Percentiles rank a stretch among this genome's conserved stretches.
phyloP scores from a whole-genome alignment of 2,113 vertebrate genomes.

The Bolborhynchus lineola region DNA sequence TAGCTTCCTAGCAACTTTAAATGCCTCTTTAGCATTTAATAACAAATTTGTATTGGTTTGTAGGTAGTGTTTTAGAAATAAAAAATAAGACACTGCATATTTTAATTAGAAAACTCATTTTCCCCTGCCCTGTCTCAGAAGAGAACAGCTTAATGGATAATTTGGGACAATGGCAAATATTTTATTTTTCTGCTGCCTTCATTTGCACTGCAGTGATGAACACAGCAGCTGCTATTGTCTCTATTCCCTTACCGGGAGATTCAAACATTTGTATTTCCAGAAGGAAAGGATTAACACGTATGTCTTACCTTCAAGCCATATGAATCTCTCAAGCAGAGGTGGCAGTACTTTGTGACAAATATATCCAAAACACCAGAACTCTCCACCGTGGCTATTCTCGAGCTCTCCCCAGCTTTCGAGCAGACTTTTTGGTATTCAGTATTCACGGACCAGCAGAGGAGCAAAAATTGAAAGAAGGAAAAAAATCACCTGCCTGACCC shows the following conservation, averaged over 20 bases:
- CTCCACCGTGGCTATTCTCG: neutral
- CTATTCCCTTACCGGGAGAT: neutral
- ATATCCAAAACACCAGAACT: conserved; percentile 38
- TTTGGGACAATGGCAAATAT: neutral
- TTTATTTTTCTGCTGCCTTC: neutral
- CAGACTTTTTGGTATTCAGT: neutral
- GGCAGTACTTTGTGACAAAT: neutral
- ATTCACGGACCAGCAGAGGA: neutral
- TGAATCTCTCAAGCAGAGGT: conserved; percentile 34
- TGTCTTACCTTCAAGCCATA: conserved; percentile 83
- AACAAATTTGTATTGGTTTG: neutral
- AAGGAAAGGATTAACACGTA: neutral
- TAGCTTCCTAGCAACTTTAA: neutral
- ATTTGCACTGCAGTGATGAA: neutral
- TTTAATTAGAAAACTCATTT: neutral
- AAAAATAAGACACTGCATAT: neutral
- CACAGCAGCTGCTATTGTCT: neutral
- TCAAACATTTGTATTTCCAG: neutral
- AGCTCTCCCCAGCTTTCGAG: neutral
- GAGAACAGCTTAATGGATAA: neutral
- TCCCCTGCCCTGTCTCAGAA: neutral
- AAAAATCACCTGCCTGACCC: neutral
- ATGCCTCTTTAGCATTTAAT: neutral
- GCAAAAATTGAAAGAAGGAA: neutral
- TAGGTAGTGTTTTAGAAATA: neutral